Evolutionary conservation across 2,113 vertebrate genomes (phyloP), one percentile per base, ranked within the genome.

Genomic region (Callipepla californica): DNA sequence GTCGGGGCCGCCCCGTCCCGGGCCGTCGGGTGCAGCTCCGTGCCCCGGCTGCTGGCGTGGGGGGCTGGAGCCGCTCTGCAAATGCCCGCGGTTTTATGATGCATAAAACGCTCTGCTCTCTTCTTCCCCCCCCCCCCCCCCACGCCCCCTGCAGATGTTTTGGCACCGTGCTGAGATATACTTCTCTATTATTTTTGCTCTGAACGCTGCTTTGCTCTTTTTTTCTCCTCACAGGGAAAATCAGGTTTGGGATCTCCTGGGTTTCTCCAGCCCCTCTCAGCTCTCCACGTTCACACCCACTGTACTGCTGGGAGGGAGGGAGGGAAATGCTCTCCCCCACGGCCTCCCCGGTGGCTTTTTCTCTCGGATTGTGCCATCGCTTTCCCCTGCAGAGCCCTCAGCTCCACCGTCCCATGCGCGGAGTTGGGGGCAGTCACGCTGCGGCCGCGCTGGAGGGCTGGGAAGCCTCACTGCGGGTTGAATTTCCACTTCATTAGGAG

Each of bases 401-500:
- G 73, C 66, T 89, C 85, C 51, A 34, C 73, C 75, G 74, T 75
- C 58, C 7, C 1, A 2, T 83, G 79, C 25, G 1, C 1, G 3
- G 90, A 75, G 85, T 17, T 53, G 3, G 5, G 51, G 51, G 51
- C 51, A 53, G 51, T 30, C 51, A 10, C 28, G 26, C 26, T 53
- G 51, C 14, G 51, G 51, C 51, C 26, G 9, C 87, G 85, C 90
- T 94, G 82, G 80, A 91, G 82, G 80, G 77, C 92, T 94, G 94
- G 90, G 87, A 94, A 93, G 92, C 94, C 85, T 90, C 5, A 0
- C 47, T 90, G 93, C 86, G 50, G 68, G 48, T 68, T 86, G 87
- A 78, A 75, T 94, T 95, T 82, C 90, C 89, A 19, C 58, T 85
- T 93, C 85, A 93, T 91, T 85, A 57, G 66, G 91, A 94, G 82